A percentile compares a stretch with the other conserved stretches of the same genome.
phyloP scores from a whole-genome alignment of 1,140 invertebrate genomes.

The Tenebrio molitor region DNA sequence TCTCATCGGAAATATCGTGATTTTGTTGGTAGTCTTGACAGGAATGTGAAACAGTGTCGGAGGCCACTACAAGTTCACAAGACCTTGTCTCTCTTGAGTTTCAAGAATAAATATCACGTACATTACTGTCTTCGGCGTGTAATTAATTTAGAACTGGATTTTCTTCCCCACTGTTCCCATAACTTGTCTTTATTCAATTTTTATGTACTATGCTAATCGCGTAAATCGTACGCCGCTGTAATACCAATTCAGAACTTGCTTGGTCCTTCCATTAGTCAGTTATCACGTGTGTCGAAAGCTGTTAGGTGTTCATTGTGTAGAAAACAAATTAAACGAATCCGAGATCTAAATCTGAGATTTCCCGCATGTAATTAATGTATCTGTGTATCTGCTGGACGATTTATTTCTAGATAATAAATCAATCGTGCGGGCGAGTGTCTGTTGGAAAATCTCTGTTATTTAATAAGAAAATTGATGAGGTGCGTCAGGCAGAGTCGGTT shows the following conservation, averaged over 20 bases:
- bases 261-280: not conserved
- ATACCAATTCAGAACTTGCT: not conserved
- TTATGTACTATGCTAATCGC: conserved; percentile 6
- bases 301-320: not conserved
- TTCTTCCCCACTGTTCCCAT: conserved; percentile 6
- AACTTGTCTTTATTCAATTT: conserved; percentile 18
- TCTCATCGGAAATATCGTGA: not conserved
- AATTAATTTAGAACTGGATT: too few species aligned
- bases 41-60: not conserved
- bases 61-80: not conserved
- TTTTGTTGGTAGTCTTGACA: not conserved
- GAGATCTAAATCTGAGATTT: not conserved
- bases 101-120: conserved; percentile 14
- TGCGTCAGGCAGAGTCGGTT: conserved; percentile 14
- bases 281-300: not conserved
- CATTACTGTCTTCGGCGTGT: conserved; percentile 2
- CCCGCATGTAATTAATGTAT: not conserved
- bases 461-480: conserved; percentile 47
- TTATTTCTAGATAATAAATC: conserved; percentile 16
- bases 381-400: not conserved
- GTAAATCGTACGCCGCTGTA: conserved; percentile 3
- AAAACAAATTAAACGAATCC: not conserved
- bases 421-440: not conserved
- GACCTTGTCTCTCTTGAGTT: not conserved
- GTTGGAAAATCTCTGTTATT: conserved; percentile 16